Conservation (phyloP, 2,113 vertebrate species). For the Rhodinocichla rosea region DNA sequence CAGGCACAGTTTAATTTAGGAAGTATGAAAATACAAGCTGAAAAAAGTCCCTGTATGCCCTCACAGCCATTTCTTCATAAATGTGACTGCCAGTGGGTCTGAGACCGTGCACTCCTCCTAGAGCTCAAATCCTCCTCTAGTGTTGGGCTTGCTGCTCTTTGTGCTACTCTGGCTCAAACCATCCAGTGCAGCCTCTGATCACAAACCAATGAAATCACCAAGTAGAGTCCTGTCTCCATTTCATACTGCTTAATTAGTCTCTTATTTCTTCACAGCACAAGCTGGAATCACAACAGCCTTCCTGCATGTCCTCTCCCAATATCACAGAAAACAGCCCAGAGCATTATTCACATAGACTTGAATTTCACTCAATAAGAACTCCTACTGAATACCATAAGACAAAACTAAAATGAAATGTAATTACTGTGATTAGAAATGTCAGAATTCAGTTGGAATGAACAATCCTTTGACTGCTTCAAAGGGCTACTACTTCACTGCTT, state of each 20-base stretch:
- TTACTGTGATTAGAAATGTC: neutral
- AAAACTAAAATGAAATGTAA: neutral
- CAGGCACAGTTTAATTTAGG: neutral
- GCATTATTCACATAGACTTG: neutral
- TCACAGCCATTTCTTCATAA: neutral
- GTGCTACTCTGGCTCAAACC: neutral
- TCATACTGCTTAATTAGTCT: neutral
- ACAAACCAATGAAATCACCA: neutral
- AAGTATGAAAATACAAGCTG: neutral
- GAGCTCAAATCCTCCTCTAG: neutral
- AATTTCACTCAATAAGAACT: neutral
- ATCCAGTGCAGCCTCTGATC: neutral
- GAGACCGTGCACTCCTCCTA: neutral
- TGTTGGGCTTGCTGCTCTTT: neutral
- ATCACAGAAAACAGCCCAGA: neutral
- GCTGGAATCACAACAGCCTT: neutral
- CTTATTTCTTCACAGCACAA: neutral
- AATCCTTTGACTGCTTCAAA: neutral
- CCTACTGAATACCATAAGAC: neutral
- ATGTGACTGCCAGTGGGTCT: neutral
- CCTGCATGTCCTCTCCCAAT: neutral
- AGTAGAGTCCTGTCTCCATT: neutral
- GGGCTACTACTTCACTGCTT: too few species aligned
- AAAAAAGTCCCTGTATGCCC: neutral
- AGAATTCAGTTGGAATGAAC: neutral